phyloP scores from a whole-genome alignment of 1,140 invertebrate genomes.

The Samia ricini region DNA sequence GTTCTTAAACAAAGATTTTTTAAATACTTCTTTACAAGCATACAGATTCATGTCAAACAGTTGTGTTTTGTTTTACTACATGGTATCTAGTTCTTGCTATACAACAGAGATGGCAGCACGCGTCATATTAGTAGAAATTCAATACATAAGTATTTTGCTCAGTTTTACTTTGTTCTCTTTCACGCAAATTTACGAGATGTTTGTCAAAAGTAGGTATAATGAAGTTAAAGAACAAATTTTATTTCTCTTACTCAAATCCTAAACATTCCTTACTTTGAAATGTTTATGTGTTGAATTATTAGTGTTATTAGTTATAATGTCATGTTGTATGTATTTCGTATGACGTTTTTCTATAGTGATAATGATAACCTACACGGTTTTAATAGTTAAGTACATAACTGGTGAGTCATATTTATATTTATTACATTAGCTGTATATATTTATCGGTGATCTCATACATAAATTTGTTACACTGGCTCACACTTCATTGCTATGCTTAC shows the following conservation, averaged over 20 bases:
- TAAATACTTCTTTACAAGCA: constrained; percentile 27
- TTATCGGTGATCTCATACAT: constrained; percentile 75
- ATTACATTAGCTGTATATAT: constrained; percentile 61
- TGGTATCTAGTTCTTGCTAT: constrained; percentile 14
- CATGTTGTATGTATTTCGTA: constrained; percentile 49
- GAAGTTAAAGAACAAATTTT: background rate
- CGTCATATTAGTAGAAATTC: constrained; percentile 60
- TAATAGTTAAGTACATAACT: constrained; percentile 63
- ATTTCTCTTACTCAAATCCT: background rate
- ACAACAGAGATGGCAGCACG: constrained; percentile 52
- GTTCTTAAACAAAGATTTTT: background rate
- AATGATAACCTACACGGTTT: constrained; percentile 75
- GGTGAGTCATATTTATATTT: constrained; percentile 77
- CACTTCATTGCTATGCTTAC: constrained; percentile 44
- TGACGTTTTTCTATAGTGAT: constrained; percentile 48
- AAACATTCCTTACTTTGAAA: constrained; percentile 26
- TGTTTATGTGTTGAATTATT: constrained; percentile 29
- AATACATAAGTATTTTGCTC: constrained; percentile 35
- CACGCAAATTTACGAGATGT: constrained; percentile 21
- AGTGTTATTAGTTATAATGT: constrained; percentile 44
- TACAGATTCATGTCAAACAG: constrained; percentile 26
- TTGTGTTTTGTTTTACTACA: constrained; percentile 16
- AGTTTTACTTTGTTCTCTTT: constrained; percentile 38
- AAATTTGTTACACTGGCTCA: constrained; percentile 51
- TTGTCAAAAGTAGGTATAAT: constrained; percentile 15